Percentiles rank a stretch among this genome's conserved stretches.
Conservation (phyloP, 2,113 vertebrate species). For the Engystomops pustulosus region DNA sequence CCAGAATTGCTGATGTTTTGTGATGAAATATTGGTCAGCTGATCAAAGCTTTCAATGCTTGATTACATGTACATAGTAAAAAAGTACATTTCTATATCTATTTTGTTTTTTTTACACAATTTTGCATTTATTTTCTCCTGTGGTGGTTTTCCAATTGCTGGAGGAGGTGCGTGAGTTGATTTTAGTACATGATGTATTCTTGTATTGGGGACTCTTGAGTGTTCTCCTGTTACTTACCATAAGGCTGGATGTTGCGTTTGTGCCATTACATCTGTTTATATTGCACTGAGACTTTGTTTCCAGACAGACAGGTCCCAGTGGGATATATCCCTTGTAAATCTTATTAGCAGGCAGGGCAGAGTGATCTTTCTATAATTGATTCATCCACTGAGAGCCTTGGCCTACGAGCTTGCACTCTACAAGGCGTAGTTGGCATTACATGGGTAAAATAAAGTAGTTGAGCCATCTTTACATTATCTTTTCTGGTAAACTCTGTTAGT, state of each 20-base stretch:
- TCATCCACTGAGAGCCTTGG: not conserved
- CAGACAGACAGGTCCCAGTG: slow-evolving; percentile 18
- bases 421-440: too few relatives aligned
- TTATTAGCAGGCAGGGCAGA: not conserved
- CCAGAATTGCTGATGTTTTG: too few relatives aligned
- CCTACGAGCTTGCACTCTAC: not conserved
- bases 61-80: too few relatives aligned
- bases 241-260: not conserved
- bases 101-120: not conserved
- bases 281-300: slow-evolving; percentile 14
- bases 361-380: slow-evolving; percentile 9
- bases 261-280: slow-evolving; percentile 27
- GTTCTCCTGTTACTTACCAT: slow-evolving; percentile 26
- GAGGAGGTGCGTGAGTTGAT: not conserved
- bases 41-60: too few relatives aligned
- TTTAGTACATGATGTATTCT: not conserved
- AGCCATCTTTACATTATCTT: too few relatives aligned
- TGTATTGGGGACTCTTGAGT: not conserved
- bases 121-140: not conserved
- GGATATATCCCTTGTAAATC: slow-evolving; percentile 31
- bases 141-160: too few relatives aligned
- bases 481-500: too few relatives aligned
- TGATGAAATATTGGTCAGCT: too few relatives aligned
- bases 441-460: too few relatives aligned
- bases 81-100: too few relatives aligned